These are phyloP conservation scores for Xiphophorus hellerii DNA, from an alignment of 2,113 vertebrate genomes.

Conservation along the genomic window DNA sequence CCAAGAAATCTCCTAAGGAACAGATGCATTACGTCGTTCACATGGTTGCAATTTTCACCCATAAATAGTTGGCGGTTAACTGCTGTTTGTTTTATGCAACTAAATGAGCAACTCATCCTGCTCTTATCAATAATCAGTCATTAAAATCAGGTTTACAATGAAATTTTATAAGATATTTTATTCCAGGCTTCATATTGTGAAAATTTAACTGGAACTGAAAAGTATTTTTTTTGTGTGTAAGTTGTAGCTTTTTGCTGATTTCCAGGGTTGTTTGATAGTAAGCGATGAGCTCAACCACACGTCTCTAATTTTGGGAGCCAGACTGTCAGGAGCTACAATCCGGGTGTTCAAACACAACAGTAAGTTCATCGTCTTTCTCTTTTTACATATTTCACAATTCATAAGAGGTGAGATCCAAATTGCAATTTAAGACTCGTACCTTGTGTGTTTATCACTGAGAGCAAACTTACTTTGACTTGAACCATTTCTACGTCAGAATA, in stretches of 20 bases:
- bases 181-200: too few species aligned
- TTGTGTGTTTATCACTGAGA: background rate
- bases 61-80: background rate
- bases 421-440: too few species aligned
- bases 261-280: constrained; percentile 93
- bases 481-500: background rate
- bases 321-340: constrained; percentile 91
- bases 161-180: too few species aligned
- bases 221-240: background rate
- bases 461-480: background rate
- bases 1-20: background rate
- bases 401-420: too few species aligned
- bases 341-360: constrained; percentile 94
- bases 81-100: too few species aligned
- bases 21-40: background rate
- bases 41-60: background rate
- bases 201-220: background rate
- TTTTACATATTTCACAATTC: background rate
- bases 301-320: constrained; percentile 90
- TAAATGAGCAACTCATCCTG: too few species aligned
- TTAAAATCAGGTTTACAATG: too few species aligned
- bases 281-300: constrained; percentile 95
- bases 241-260: constrained; percentile 32
- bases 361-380: constrained; percentile 76
- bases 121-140: too few species aligned